Evolutionary conservation across 2,113 vertebrate species (phyloP), one percentile per base, ranked within the genome.

Genomic region (Polypterus bichir): DNA sequence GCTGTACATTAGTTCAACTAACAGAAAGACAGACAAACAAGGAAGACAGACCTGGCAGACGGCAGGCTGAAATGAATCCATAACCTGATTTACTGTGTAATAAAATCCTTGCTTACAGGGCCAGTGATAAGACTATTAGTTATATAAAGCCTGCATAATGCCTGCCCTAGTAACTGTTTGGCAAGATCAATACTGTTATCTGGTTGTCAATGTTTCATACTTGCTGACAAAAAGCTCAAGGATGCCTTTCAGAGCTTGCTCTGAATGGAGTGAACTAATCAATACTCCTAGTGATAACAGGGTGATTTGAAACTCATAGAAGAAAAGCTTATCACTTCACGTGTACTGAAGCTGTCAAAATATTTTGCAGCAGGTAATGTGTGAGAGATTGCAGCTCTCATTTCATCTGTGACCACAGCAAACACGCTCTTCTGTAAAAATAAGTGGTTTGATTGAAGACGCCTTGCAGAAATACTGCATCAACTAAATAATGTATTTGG

Each of bases 151-250:
- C 62, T 4, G 66, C 68, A 70, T 72, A 82, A 75, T 75, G 71
- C 63, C 62, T 59, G 66, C 65, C 73, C 70, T 70, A 71, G 82
- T 83, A 75, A 79, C 69, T 71, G 66, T 81, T 82, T 73, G 47
- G 60, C 62, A 74, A 63, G 79, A 83, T 88, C 83, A 78, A 85
- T 87, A 80, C 64, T 66, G 73, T 85, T 87, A 87, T 86, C 77
- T 85, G 81, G 68, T 68, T 78, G 81, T 77, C 80, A 75, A 82
- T 87, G 83, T 79, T 79, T 80, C 65, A 73, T 77, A 77, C 71
- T 81, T 73, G 77, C 77, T 73, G 80, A 77, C 67, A 65, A 69
- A 78, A 60, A 78, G 77, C 72, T 27, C 68, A 75, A 71, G 74
- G 53, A 60, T 74, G 70, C 63, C 62, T 73, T 80, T 79, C 77